Conservation (phyloP, 2,113 vertebrate genomes). For the Anarhynchus alexandrinus region DNA sequence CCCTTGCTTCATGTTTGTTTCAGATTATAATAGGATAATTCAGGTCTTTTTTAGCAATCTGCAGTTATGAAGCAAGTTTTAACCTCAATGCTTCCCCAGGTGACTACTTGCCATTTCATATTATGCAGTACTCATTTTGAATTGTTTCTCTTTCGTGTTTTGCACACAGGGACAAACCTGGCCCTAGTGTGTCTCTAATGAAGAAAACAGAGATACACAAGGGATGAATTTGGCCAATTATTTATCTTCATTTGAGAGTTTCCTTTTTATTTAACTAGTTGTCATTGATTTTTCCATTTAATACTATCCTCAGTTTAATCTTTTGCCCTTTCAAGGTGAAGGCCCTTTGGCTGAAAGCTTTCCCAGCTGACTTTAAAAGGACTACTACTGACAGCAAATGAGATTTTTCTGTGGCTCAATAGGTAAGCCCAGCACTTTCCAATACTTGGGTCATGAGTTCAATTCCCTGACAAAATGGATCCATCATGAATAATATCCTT, state of each 20-base stretch:
- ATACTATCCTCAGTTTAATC: conserved; percentile 33
- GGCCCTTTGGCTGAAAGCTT: conserved; percentile 35
- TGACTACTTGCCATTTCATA: neutral
- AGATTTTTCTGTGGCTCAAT: conserved; percentile 27
- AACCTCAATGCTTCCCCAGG: neutral
- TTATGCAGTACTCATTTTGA: neutral
- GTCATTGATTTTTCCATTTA: conserved; percentile 55
- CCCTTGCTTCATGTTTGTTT: neutral
- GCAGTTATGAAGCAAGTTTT: neutral
- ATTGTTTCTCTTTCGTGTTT: neutral
- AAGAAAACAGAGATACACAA: neutral
- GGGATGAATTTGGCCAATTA: conserved; percentile 22
- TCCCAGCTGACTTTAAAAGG: conserved; percentile 21
- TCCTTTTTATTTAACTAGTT: conserved; percentile 42
- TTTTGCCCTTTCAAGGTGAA: conserved; percentile 35
- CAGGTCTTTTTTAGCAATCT: neutral
- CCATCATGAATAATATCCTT: conserved; percentile 22
- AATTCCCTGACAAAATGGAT: conserved; percentile 37
- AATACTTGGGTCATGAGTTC: conserved; percentile 30
- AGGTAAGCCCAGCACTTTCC: conserved; percentile 6
- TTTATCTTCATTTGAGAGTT: conserved; percentile 23
- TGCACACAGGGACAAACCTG: neutral
- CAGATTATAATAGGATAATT: neutral
- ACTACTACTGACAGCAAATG: neutral
- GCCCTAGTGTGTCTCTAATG: neutral